phyloP scores from a whole-genome alignment of 2,888 invertebrate genomes.

The Chrysodeixis includens region DNA sequence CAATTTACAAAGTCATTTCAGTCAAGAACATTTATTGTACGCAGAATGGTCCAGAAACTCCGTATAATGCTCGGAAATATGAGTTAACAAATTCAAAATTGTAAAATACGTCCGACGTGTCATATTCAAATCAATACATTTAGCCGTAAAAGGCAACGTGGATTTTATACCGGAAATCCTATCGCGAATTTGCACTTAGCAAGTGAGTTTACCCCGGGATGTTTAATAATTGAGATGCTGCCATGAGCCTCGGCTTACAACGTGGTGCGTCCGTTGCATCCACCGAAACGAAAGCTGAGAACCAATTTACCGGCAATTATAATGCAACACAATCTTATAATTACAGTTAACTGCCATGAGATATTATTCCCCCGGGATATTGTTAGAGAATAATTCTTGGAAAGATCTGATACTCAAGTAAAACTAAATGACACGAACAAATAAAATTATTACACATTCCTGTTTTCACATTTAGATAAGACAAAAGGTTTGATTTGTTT shows the following conservation, averaged over 20 bases:
- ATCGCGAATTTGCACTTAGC: conserved; percentile 12
- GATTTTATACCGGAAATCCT: conserved; percentile 11
- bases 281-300: conserved; percentile 1
- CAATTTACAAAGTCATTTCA: neutral
- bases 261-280: neutral
- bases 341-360: neutral
- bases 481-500: too few relatives aligned
- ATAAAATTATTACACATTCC: neutral
- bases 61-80: too few relatives aligned
- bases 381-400: neutral
- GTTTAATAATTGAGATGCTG: conserved; percentile 10
- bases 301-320: conserved; percentile 16
- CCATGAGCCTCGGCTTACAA: neutral
- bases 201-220: conserved; percentile 6
- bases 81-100: too few relatives aligned
- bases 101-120: neutral
- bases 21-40: too few relatives aligned
- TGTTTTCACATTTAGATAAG: neutral
- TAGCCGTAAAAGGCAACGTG: neutral
- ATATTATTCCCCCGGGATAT: neutral
- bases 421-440: neutral
- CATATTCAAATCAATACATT: neutral
- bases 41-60: too few relatives aligned
- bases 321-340: conserved; percentile 8
- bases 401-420: neutral